Evolutionary conservation across 1,140 invertebrate species (phyloP).

Genomic region (Caerostris extrusa): DNA sequence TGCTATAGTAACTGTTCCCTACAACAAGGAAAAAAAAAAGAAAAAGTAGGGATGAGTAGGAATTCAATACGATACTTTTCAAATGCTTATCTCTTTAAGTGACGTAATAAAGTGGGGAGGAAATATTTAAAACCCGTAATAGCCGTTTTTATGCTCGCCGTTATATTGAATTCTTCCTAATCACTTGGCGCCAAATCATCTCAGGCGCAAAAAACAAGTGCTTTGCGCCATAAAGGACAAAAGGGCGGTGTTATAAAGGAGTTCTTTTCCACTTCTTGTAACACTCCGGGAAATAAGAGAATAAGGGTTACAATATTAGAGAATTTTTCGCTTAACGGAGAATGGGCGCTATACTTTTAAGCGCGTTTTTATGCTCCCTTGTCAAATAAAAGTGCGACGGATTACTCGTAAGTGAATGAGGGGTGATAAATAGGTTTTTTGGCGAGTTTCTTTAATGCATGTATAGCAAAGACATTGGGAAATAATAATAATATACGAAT

Average conservation of each 20-base stretch:
- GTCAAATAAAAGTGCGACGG: no score
- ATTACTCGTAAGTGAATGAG: no score
- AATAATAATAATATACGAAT: no score
- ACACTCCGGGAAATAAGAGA: neutral
- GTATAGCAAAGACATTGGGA: no score
- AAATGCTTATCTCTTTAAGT: constrained; percentile 65
- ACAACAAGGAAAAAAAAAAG: neutral
- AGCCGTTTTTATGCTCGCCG: constrained; percentile 48
- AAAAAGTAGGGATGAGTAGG: neutral
- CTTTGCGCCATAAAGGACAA: constrained; percentile 39
- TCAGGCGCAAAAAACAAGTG: constrained; percentile 59
- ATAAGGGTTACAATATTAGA: constrained; percentile 14
- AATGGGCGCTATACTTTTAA: neutral
- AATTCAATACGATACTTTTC: constrained; percentile 4
- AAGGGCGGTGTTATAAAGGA: constrained; percentile 11
- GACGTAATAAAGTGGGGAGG: constrained; percentile 66
- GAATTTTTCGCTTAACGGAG: neutral
- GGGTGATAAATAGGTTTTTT: no score
- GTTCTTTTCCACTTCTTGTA: neutral
- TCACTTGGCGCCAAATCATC: constrained; percentile 70
- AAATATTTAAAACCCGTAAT: constrained; percentile 75
- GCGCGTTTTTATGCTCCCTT: no score
- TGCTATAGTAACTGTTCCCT: constrained; percentile 37
- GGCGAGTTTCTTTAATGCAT: no score
- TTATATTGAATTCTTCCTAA: constrained; percentile 75